Percentiles rank a stretch among this genome's conserved stretches.
Conservation (phyloP, 2,797 vertebrate species). For the Florisuga fusca region DNA sequence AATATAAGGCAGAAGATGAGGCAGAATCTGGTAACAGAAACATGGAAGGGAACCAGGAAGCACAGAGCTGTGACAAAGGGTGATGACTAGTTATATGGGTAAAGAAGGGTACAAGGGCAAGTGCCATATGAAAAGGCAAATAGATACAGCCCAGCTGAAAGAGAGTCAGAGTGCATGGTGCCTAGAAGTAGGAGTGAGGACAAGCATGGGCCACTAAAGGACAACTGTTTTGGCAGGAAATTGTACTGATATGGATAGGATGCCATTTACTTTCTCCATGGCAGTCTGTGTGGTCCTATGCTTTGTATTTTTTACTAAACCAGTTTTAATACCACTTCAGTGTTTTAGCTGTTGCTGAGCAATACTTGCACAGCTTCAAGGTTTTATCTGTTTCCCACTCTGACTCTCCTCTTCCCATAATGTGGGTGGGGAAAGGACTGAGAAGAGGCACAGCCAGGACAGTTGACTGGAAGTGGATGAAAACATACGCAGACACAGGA, state of each 20-base stretch:
- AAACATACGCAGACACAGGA: not conserved
- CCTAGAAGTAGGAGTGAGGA: not conserved
- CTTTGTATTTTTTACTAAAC: not conserved
- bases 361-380: not conserved
- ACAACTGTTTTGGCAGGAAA: not conserved
- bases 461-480: not conserved
- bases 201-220: not conserved
- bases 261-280: not conserved
- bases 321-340: not conserved
- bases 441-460: not conserved
- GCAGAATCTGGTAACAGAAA: not conserved
- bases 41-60: not conserved
- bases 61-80: not conserved
- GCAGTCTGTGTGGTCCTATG: rapidly evolving
- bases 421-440: not conserved
- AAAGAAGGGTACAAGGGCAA: not conserved
- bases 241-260: not conserved
- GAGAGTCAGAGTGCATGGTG: not conserved
- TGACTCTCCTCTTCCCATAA: rapidly evolving
- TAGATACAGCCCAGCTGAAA: not conserved
- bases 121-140: not conserved
- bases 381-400: not conserved
- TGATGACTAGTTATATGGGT: not conserved
- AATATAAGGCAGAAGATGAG: not conserved
- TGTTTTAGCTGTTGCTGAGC: not conserved